These are phyloP conservation scores for Ahaetulla prasina DNA, from an alignment of 2,113 vertebrate species.

Conservation along the genomic window DNA sequence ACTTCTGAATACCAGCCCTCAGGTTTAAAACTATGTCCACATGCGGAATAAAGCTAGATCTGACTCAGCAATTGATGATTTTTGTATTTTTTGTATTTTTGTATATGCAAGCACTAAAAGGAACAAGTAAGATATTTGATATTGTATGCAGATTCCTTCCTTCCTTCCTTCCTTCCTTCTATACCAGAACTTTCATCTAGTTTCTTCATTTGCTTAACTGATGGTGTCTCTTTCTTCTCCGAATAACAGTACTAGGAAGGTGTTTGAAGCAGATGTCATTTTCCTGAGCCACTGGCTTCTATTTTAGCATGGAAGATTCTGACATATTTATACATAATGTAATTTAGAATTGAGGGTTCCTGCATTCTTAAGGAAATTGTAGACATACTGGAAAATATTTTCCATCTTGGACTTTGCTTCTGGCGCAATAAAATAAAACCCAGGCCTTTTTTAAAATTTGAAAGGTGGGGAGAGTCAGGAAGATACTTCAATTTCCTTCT, in stretches of 20 bases:
- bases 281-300: constrained; percentile 22
- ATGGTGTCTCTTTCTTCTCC: constrained; percentile 9
- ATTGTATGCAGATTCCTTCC: not conserved
- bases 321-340: constrained; percentile 18
- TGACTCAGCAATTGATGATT: not conserved
- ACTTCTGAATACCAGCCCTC: not conserved
- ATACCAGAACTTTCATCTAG: constrained; percentile 7
- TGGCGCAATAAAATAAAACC: not conserved
- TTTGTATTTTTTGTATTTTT: not conserved
- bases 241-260: constrained; percentile 22
- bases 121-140: not conserved
- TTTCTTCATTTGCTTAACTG: not conserved
- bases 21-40: not conserved
- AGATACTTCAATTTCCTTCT: not conserved
- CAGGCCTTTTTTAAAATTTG: not conserved
- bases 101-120: not conserved
- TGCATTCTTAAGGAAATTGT: constrained; percentile 31
- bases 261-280: constrained; percentile 33
- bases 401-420: not conserved
- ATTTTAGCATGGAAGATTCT: constrained; percentile 22
- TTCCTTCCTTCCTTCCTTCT: not conserved
- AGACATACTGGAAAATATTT: constrained; percentile 28
- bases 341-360: constrained; percentile 30
- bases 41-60: not conserved
- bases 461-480: not conserved